phyloP scores from a whole-genome alignment of 2,888 invertebrate genomes.

The Idaea dimidiata region DNA sequence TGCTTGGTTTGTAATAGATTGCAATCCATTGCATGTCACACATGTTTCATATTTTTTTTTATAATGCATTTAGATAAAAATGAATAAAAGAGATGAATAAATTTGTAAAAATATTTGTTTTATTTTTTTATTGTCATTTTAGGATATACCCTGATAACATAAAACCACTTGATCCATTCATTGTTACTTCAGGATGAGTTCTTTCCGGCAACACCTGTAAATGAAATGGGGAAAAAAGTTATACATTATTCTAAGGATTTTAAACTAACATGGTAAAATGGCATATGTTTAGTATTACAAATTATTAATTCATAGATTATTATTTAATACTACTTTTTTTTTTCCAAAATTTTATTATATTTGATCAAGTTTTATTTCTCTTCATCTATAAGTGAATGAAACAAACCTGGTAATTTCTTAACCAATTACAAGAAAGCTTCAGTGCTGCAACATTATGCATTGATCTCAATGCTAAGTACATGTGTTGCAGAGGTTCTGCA shows the following conservation, averaged over 20 bases:
- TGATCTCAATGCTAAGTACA: slow-evolving; percentile 89
- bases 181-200: slow-evolving; percentile 96
- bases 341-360: neutral
- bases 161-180: slow-evolving; percentile 94
- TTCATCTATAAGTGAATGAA: neutral
- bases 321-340: too few relatives aligned
- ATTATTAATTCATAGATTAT: too few relatives aligned
- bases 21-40: slow-evolving; percentile 47
- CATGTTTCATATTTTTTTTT: slow-evolving; percentile 50
- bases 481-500: slow-evolving; percentile 91
- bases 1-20: slow-evolving; percentile 33
- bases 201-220: slow-evolving; percentile 86
- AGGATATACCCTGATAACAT: slow-evolving; percentile 87
- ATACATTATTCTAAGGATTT: neutral
- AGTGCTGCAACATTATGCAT: slow-evolving; percentile 87
- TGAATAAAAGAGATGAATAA: slow-evolving; percentile 59
- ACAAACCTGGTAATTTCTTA: slow-evolving; percentile 92
- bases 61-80: slow-evolving; percentile 64
- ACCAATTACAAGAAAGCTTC: slow-evolving; percentile 91
- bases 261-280: too few relatives aligned
- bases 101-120: slow-evolving; percentile 44
- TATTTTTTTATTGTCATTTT: slow-evolving; percentile 49
- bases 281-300: too few relatives aligned
- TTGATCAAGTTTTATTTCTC: too few relatives aligned
- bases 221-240: slow-evolving; percentile 3